Percentiles rank a stretch among this genome's conserved stretches.
phyloP scores from a whole-genome alignment of 2,113 vertebrate species.

The Melanocharis versteri region DNA sequence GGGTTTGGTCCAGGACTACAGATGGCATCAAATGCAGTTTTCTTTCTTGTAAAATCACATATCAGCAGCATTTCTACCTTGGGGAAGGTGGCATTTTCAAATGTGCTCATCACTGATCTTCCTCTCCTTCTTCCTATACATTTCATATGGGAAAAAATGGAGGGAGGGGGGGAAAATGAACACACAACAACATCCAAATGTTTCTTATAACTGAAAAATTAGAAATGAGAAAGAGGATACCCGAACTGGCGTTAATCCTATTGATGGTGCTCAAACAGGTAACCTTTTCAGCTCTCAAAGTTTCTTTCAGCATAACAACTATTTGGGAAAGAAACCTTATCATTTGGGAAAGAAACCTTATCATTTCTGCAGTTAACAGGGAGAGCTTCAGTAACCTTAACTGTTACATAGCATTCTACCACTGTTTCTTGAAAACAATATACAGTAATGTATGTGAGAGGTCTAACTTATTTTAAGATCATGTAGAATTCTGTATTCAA shows the following conservation, averaged over 20 bases:
- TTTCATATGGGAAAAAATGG: not conserved
- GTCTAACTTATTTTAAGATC: not conserved
- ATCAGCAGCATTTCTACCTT: constrained; percentile 25
- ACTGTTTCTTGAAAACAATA: not conserved
- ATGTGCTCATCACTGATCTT: constrained; percentile 3
- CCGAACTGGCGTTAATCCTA: not conserved
- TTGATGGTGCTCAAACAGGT: not conserved
- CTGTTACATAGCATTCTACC: not conserved
- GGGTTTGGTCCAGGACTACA: constrained; percentile 50
- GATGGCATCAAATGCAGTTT: constrained; percentile 46
- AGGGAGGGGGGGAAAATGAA: not conserved
- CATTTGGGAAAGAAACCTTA: not conserved
- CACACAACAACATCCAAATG: not conserved
- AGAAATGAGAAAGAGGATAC: constrained; percentile 22
- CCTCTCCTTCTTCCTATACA: not conserved
- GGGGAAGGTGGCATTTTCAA: constrained; percentile 39
- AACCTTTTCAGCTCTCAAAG: constrained; percentile 4
- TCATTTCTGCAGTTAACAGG: not conserved
- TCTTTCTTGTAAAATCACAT: constrained; percentile 33
- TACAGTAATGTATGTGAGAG: not conserved
- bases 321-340: not conserved
- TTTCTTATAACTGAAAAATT: not conserved
- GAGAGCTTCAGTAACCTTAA: not conserved
- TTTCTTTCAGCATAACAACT: constrained; percentile 17
- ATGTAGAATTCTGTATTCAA: not conserved